Evolutionary conservation across 2,888 invertebrate species (phyloP).

Genomic region (Zootermopsis nevadensis): DNA sequence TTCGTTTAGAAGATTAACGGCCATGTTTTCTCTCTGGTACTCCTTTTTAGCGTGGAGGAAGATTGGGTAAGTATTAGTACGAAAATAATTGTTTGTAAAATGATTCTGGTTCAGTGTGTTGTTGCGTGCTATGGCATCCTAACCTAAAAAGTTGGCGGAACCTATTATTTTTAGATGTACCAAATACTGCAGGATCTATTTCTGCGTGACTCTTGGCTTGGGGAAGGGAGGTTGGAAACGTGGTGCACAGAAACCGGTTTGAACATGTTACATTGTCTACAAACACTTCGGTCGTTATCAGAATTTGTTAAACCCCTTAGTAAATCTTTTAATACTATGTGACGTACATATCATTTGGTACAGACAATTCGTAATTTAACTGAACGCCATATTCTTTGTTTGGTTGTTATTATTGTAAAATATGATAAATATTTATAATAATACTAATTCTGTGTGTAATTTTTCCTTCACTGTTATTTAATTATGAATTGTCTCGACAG

Average conservation of each 20-base stretch:
- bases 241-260: neutral
- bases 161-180: neutral
- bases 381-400: too few relatives aligned
- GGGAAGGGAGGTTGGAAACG: neutral
- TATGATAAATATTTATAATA: too few relatives aligned
- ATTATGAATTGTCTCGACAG: too few relatives aligned
- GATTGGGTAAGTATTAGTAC: conserved; percentile 61
- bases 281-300: neutral
- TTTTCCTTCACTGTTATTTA: too few relatives aligned
- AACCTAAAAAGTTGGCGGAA: conserved; percentile 20
- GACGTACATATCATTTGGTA: neutral
- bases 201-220: neutral
- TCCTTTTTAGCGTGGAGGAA: conserved; percentile 62
- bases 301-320: neutral
- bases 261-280: neutral
- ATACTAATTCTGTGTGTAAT: too few relatives aligned
- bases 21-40: conserved; percentile 64
- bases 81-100: neutral
- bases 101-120: neutral
- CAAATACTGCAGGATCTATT: conserved; percentile 5
- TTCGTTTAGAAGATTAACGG: conserved; percentile 40
- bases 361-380: too few relatives aligned
- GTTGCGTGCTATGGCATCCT: neutral
- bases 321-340: neutral
- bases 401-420: too few relatives aligned